These are phyloP conservation scores for Mimumesa dahlbomi DNA, from an alignment of 2,888 invertebrate genomes.

Conservation along the genomic window DNA sequence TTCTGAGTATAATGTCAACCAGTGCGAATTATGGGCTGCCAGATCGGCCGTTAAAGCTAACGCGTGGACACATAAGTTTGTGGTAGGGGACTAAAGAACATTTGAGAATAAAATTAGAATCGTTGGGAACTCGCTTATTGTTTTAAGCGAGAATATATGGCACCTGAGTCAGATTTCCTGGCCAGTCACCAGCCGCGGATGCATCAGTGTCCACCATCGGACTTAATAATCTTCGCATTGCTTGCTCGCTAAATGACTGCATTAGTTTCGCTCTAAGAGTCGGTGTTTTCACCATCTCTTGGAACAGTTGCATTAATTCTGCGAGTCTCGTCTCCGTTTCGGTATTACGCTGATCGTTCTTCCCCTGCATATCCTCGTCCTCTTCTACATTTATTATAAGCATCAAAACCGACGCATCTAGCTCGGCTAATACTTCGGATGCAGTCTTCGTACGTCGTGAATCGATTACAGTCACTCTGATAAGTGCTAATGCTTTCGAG, in stretches of 20 bases:
- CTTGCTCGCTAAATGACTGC: slow-evolving; percentile 76
- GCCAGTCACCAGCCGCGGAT: slow-evolving; percentile 65
- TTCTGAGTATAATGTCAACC: slow-evolving; percentile 80
- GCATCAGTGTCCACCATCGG: slow-evolving; percentile 76
- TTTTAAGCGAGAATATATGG: slow-evolving; percentile 12
- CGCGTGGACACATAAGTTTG: slow-evolving; percentile 81
- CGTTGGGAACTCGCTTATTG: neutral
- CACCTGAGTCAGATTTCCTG: slow-evolving; percentile 72
- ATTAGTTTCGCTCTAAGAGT: slow-evolving; percentile 76
- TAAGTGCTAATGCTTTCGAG: slow-evolving; percentile 79
- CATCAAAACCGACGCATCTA: slow-evolving; percentile 80
- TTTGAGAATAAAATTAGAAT: neutral
- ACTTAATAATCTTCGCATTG: slow-evolving; percentile 78
- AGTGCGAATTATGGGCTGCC: slow-evolving; percentile 78
- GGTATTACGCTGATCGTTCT: slow-evolving; percentile 61
- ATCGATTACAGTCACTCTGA: slow-evolving; percentile 79
- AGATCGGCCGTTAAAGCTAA: slow-evolving; percentile 81
- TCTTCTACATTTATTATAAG: slow-evolving; percentile 76
- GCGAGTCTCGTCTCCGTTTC: slow-evolving; percentile 79
- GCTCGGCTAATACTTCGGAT: slow-evolving; percentile 73
- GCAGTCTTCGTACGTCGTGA: slow-evolving; percentile 67
- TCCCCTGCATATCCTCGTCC: slow-evolving; percentile 68
- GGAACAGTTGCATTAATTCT: slow-evolving; percentile 81
- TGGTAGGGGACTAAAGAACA: slow-evolving; percentile 76
- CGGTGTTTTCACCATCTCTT: slow-evolving; percentile 78